These are phyloP conservation scores for Apogon hyalosoma DNA, from an alignment of 2,797 vertebrate genomes.

Conservation along the genomic window DNA sequence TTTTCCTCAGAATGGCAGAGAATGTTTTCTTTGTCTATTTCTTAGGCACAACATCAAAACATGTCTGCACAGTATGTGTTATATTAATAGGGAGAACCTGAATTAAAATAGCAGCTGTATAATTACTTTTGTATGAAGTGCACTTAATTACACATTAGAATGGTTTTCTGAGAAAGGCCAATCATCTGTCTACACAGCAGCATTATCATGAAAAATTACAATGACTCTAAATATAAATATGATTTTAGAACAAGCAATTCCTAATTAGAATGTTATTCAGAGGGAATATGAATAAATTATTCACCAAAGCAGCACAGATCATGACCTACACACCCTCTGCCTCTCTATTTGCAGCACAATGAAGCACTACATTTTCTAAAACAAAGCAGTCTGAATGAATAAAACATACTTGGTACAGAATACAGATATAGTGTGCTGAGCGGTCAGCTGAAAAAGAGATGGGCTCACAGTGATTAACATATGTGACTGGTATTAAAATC, in stretches of 20 bases:
- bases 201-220: background rate
- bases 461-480: no score
- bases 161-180: no score
- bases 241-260: background rate
- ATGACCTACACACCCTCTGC: background rate
- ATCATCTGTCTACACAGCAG: background rate
- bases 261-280: background rate
- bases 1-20: no score
- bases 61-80: no score
- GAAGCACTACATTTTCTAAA: background rate
- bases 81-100: no score
- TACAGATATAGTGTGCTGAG: no score
- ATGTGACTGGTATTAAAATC: no score
- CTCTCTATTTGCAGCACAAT: background rate
- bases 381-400: background rate
- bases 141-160: background rate
- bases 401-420: no score
- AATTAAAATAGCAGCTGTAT: background rate
- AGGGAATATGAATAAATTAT: background rate
- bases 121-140: background rate
- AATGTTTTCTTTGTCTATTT: no score
- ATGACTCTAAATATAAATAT: background rate
- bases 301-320: background rate
- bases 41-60: no score
- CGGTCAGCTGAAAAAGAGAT: no score